Evolutionary conservation across 2,113 vertebrate species (phyloP), one percentile per base, ranked within the genome.

Genomic region (Notothenia coriiceps): DNA sequence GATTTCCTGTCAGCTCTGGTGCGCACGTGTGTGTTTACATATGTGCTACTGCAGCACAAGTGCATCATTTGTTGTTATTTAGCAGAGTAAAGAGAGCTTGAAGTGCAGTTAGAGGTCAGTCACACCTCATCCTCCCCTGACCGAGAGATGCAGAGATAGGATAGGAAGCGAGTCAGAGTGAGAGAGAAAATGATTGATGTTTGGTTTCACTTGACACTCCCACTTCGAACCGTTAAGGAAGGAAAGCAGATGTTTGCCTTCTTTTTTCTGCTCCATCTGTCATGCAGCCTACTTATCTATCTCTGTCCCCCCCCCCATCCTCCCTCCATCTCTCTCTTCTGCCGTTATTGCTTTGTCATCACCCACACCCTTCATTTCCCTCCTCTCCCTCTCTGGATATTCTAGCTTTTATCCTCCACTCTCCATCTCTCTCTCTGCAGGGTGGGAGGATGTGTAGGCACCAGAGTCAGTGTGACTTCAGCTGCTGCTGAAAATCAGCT

Each of bases 91-190:
- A 60, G 47, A 35, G 75, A 82, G 80, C 63, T 25, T 71, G 75
- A 89, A 68, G 82, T 83, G 74, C 61, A 79, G 43, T 43, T 78
- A 33, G 86, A 85, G 86, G 85, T 88, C 81, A 76, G 55, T 60
- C 22, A 40, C 68, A 63, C 79, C 63, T 55, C 72, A 33, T 80
- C 62, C 57, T 44, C 49, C 18, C 40, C 33, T 14, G 71, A 83
- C 25, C 47, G 54, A 52, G 47, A 49, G 55, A 56, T 13, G 70
- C 29, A 10, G 60, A 56, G 52, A 33, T 13, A 59, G 25, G 62
- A 33, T 0, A 46, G 40, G 64, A 65, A 49, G 63, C 49, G 46
- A 65, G 44, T 65, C 62, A 65, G 62, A 65, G 10, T 25, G 46
- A 67, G 62, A 64, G 62, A 4, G 25, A 51, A 17, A 51, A 15